Percentiles rank a stretch among this genome's conserved stretches.
These are phyloP conservation scores for Aporophyla nigra DNA, from an alignment of 2,888 invertebrate genomes.

Conservation along the genomic window DNA sequence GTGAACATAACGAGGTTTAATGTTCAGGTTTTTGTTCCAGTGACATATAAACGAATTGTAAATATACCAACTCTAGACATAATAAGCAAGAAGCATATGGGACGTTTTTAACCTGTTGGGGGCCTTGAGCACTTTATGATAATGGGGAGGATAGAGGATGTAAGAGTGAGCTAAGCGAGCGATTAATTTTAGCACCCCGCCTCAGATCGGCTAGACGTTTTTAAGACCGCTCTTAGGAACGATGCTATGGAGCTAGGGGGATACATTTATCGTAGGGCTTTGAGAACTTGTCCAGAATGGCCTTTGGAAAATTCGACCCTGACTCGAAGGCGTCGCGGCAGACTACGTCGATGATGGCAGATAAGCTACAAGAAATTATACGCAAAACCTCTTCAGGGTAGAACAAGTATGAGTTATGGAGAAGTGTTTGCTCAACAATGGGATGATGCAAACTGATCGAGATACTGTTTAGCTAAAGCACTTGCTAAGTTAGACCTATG, in stretches of 20 bases:
- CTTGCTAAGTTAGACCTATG: neutral
- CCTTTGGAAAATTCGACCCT: too few species aligned
- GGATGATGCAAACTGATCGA: neutral
- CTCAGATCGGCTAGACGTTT: neutral
- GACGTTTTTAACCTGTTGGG: neutral
- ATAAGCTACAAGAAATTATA: too few species aligned
- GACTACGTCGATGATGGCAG: neutral
- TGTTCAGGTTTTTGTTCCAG: constrained; percentile 21
- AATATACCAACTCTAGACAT: neutral
- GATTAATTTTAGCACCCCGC: neutral
- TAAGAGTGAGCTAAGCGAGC: neutral
- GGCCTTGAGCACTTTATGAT: neutral
- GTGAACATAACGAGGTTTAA: neutral
- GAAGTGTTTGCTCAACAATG: neutral
- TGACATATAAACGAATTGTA: constrained; percentile 2
- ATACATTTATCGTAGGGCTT: neutral
- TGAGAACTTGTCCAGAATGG: neutral
- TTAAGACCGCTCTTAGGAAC: neutral
- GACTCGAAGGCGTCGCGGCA: neutral
- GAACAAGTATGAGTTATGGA: neutral
- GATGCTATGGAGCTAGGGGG: neutral
- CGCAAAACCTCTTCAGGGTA: too few species aligned
- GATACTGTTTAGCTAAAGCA: neutral
- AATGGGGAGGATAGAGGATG: too few species aligned
- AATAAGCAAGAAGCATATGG: neutral